Base-by-base conservation (phyloP, 1,140 invertebrate species). In the Tribolium madens region DNA sequence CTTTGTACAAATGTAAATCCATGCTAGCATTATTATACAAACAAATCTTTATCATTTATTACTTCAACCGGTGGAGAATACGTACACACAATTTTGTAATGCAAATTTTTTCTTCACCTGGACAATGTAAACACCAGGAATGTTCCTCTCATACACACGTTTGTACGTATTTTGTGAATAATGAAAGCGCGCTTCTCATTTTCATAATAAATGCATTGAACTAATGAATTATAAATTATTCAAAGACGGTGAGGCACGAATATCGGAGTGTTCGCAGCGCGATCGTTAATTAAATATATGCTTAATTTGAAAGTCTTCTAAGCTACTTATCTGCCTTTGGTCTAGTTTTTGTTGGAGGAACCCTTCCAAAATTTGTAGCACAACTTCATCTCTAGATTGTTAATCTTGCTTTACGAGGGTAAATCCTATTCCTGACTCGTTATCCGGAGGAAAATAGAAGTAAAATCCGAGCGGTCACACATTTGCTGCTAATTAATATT, bases 21-120 rank as follows among this genome's bases (percentile, higher is more conserved):
- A 73, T 68, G 74, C 77, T 70, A 75, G 57, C 78, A 78, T 78
- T 78, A 80, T 79, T 77, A 74, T 69, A 75, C 79, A 78, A 72
- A 79, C 77, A 80, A 79, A 80, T 80, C 79, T 75, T 79, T 77
- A 77, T 79, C 78, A 79, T 79, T 79, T 79, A 76, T 75, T 71
- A 71, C 47, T 52, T 3, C 50, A 13, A 52, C 46, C 14, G 36
- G 36, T 7, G n/a, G 46, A 31, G 42, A n/a, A 36, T 18, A 52
- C 50, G 75, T 50, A 48, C 47, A 76, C 75, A 64, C 64, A 78
- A 71, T 76, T 78, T 78, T 78, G 77, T 76, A 73, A 78, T 78
- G 77, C 77, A 78, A 78, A 78, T 78, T 78, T 75, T 76, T 42
- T 57, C 46, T 69, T 76, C 64, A 48, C 10, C 10, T 48, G 50